Base-by-base conservation (phyloP, 2,888 invertebrate species). In the Agrotis exclamationis region DNA sequence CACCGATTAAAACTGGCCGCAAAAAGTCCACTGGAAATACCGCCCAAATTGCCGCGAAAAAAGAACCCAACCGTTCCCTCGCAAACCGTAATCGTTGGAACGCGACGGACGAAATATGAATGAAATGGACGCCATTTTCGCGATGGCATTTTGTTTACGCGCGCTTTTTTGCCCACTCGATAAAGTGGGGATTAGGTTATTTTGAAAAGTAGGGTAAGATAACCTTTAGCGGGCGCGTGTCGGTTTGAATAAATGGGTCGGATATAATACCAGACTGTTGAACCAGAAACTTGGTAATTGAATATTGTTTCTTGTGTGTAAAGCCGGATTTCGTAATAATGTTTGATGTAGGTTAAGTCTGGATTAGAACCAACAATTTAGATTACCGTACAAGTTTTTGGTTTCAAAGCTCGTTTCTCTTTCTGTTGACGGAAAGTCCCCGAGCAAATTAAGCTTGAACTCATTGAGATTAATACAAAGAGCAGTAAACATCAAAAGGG, bases 1-100 rank as follows among this genome's bases (percentile, higher is more conserved):
- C 93, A 93, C 90, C 93, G 93, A 94, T 95, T 94, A 93, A 95
- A 93, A 93, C 92, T 91, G 93, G 88, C 93, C 90, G 82, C 92
- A 94, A 94, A 95, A 95, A 93, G 89, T 91, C 87, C 89, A 89
- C 83, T 86, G 85, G 83, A 90, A 93, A 91, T 88, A 88, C 87
- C 88, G 84, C 85, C 90, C 86, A 93, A 93, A 94, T 93, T 94
- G 94, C 92, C 90, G 85, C 86, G 89, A 92, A 94, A 95, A 94
- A 92, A 93, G 90, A 86, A 90, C 74, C 74, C 76, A 53, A 83
- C 82, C 83, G 85, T 89, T 89, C 86, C 91, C 89, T 89, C 90
- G 88, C 89, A 91, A 91, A 91, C 90, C 87, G 90, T 92, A 93
- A 93, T 93, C 92, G 90, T 79, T 89, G 92, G 89, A 91, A 92